Evolutionary conservation across 2,797 vertebrate species (phyloP), one percentile per base, ranked within the genome.

Genomic region (Heliangelus exortis): DNA sequence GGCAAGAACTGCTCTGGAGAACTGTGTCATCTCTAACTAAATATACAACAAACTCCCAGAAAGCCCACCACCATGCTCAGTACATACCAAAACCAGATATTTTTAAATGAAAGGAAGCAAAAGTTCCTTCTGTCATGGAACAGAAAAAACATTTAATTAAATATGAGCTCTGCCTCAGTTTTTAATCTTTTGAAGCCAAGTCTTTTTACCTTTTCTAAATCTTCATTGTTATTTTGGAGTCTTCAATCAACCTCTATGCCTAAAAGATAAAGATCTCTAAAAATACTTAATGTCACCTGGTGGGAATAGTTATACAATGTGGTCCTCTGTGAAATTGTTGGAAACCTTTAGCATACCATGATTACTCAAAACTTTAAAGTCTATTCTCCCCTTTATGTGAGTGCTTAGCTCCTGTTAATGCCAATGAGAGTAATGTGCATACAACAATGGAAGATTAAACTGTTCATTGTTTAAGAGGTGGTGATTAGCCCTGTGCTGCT

Each of bases 361-460:
- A 76, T 5, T 83, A 41, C 65, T 67, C 83, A 59, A 92, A 91
- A 90, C 39, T 62, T 88, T 50, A 81, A 84, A 71, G 31, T 77
- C 77, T 91, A 61, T 75, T 94, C 36, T 63, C 86, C 63, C 29
- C 2, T 80, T 84, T 82, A 71, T 39, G 43, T 63, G 34, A 7
- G 8, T 36, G 43, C 68, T 83, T 87, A 93, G 84, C 33, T 80
- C 54, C 68, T 39, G 4, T 68, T 92, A 92, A 93, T 68, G 29
- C 33, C 1, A 0, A 31, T n/a, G 34, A 74, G 55, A 72, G 39
- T 83, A 83, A 83, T 28, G 65, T 45, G 59, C 63, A 53, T 34
- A 55, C 65, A 83, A 83, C 61, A 93, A 77, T 39, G 53, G 61
- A 88, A 87, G 92, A 92, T 80, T 91, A 89, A 93, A 93, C 54